A percentile compares a stretch with the other conserved stretches of the same genome.
These are phyloP conservation scores for Drosophila paulistorum DNA, from an alignment of 1,140 invertebrate genomes.

Conservation along the genomic window DNA sequence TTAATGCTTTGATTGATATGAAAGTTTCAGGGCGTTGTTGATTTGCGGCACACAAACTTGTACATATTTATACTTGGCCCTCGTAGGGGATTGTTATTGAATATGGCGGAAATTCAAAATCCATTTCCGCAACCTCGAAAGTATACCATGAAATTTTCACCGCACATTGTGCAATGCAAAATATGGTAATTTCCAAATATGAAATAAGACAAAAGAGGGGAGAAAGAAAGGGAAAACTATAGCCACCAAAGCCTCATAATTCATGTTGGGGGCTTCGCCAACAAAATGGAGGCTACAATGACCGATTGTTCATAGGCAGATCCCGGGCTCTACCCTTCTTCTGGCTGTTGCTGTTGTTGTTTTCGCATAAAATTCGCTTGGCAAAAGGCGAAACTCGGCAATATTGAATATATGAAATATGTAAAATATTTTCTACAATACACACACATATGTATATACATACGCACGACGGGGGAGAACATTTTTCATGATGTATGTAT, in stretches of 20 bases:
- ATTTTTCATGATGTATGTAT: constrained; percentile 58
- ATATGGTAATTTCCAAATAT: constrained; percentile 69
- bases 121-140: constrained; percentile 62
- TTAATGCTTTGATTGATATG: constrained; percentile 1
- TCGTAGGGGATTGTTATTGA: constrained; percentile 31
- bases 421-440: constrained; percentile 61
- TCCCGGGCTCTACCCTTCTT: not conserved
- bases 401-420: constrained; percentile 79
- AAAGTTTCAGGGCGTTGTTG: constrained; percentile 3
- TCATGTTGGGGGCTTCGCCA: constrained; percentile 46
- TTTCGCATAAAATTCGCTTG: constrained; percentile 33
- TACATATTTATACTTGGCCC: constrained; percentile 16
- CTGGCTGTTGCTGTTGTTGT: not conserved
- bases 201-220: constrained; percentile 27
- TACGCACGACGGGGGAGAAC: constrained; percentile 8
- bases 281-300: constrained; percentile 46
- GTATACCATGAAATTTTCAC: constrained; percentile 37
- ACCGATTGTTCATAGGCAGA: constrained; percentile 45
- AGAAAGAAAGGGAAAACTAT: not conserved
- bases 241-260: constrained; percentile 60
- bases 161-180: constrained; percentile 37
- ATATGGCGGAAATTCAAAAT: constrained; percentile 70
- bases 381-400: constrained; percentile 42
- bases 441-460: constrained; percentile 15
- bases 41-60: constrained; percentile 1